These are phyloP conservation scores for Okamejei kenojei DNA, from an alignment of 2,797 vertebrate species.

Conservation along the genomic window DNA sequence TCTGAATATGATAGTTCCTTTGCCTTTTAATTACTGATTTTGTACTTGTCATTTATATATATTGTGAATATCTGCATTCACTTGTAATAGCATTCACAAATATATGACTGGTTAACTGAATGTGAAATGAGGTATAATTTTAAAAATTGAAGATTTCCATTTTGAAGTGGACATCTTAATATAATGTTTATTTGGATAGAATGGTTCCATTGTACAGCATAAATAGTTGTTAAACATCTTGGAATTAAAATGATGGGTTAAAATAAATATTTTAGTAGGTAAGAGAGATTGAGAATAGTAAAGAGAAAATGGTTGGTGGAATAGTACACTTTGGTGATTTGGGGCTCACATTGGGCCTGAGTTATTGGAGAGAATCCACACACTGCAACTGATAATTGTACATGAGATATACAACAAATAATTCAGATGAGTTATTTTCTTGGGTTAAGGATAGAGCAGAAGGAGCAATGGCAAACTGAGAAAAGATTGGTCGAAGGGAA, in stretches of 20 bases:
- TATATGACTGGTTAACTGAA: slow-evolving; percentile 7
- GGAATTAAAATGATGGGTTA: neutral
- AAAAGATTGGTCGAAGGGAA: neutral
- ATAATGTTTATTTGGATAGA: neutral
- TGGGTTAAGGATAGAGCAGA: neutral
- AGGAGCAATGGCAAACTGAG: neutral
- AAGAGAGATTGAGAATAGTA: neutral
- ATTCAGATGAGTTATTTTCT: neutral
- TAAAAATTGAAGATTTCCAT: neutral
- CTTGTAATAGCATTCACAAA: neutral
- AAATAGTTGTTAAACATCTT: neutral
- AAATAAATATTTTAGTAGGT: neutral
- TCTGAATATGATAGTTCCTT: neutral
- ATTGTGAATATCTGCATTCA: neutral
- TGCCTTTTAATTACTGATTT: slow-evolving; percentile 14
- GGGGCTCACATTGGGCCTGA: neutral
- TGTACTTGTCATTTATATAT: neutral
- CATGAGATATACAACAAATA: neutral
- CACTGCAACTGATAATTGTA: neutral
- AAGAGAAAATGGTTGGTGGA: neutral
- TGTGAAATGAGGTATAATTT: slow-evolving; percentile 28
- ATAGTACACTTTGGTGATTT: neutral
- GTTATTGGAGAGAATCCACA: neutral
- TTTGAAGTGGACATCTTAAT: neutral
- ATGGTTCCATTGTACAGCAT: neutral